Evolutionary conservation across 2,888 invertebrate species (phyloP).

Genomic region (Mythimna albipuncta): DNA sequence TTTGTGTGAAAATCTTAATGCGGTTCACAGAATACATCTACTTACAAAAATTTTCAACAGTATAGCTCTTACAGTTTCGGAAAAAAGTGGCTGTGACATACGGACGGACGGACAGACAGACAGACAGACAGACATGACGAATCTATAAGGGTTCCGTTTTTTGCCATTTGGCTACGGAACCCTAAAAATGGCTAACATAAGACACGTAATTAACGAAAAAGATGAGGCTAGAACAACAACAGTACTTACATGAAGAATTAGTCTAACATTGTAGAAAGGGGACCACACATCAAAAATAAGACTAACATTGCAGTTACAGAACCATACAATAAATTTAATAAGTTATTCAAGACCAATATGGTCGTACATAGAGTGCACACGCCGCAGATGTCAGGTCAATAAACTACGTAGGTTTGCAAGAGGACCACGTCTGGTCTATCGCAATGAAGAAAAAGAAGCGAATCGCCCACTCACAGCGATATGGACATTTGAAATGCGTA

Average conservation of each 20-base stretch:
- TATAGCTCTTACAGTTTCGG: too few species aligned
- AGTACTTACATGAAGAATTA: neutral
- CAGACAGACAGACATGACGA: too few species aligned
- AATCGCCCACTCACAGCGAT: conserved; percentile 57
- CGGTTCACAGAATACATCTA: too few species aligned
- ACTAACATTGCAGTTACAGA: neutral
- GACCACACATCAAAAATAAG: neutral
- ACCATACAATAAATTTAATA: conserved; percentile 31
- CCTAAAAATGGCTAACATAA: neutral
- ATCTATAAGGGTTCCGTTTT: too few species aligned
- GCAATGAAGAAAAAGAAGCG: conserved; percentile 58
- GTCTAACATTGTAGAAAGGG: conserved; percentile 9
- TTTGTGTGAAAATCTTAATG: too few species aligned
- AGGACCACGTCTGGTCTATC: conserved; percentile 50
- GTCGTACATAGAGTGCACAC: conserved; percentile 29
- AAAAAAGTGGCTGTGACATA: too few species aligned
- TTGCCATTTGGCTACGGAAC: too few species aligned
- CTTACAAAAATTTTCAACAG: too few species aligned
- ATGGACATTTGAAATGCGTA: conserved; percentile 42
- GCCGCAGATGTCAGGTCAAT: conserved; percentile 54
- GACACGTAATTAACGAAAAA: neutral
- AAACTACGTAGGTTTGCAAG: conserved; percentile 57
- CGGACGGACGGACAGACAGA: too few species aligned
- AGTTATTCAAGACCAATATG: conserved; percentile 36
- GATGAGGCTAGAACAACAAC: neutral